Evolutionary conservation across 2,888 invertebrate genomes (phyloP).

Genomic region (Nebria brevicollis): DNA sequence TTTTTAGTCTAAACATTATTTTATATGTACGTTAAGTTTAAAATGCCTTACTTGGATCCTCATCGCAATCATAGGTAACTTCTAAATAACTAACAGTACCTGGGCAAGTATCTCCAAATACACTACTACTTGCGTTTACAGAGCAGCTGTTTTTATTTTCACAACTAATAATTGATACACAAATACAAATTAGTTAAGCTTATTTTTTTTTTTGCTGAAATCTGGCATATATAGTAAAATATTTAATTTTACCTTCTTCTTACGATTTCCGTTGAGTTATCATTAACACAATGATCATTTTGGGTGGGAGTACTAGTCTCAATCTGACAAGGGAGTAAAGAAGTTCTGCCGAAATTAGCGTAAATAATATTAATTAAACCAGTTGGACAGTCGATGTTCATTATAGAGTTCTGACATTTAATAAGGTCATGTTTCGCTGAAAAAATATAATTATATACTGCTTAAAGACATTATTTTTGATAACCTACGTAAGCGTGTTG

Average conservation of each 20-base stretch:
- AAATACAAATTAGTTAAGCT: background rate
- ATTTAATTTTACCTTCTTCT: background rate
- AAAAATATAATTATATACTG: too few relatives aligned
- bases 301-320: background rate
- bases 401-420: background rate
- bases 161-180: background rate
- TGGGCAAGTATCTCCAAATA: constrained; percentile 6
- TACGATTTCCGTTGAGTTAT: background rate
- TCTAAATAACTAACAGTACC: background rate
- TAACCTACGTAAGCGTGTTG: background rate
- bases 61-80: background rate
- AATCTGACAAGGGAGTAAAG: background rate
- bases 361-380: constrained; percentile 2
- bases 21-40: background rate
- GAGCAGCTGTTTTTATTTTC: background rate
- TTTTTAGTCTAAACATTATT: too few relatives aligned
- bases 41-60: background rate
- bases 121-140: background rate
- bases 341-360: constrained; percentile 5
- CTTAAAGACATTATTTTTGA: background rate
- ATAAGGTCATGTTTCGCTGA: too few relatives aligned
- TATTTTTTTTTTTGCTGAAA: background rate
- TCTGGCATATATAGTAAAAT: background rate
- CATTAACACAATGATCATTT: background rate
- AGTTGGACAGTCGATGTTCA: background rate